These are phyloP conservation scores for Euphydryas editha DNA, from an alignment of 2,888 invertebrate species.

Conservation along the genomic window DNA sequence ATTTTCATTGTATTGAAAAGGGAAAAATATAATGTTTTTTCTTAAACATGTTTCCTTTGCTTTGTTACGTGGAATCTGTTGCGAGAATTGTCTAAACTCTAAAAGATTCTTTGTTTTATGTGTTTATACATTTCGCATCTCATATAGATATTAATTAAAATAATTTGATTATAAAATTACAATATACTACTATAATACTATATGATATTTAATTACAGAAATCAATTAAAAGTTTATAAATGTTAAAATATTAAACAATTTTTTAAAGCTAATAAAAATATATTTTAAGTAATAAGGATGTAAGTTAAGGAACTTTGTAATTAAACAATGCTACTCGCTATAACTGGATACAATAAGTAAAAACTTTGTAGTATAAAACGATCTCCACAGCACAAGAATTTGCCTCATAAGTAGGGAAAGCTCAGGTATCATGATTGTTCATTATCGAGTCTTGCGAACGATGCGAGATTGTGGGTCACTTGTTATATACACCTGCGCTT, in stretches of 20 bases:
- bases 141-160: too few species aligned
- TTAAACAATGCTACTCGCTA: neutral
- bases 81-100: neutral
- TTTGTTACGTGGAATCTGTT: neutral
- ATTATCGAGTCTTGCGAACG: conserved; percentile 10
- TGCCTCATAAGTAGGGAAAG: conserved; percentile 10
- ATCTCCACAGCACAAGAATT: neutral
- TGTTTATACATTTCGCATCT: too few species aligned
- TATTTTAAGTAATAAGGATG: too few species aligned
- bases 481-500: conserved; percentile 17
- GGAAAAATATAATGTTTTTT: conserved; percentile 23
- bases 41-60: conserved; percentile 15
- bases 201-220: too few species aligned
- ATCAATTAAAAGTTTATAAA: too few species aligned
- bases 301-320: too few species aligned
- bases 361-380: neutral
- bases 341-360: neutral
- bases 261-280: too few species aligned
- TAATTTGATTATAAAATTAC: too few species aligned
- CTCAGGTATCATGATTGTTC: conserved; percentile 1
- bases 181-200: too few species aligned
- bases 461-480: conserved; percentile 19
- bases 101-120: conserved; percentile 5
- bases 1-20: conserved; percentile 31
- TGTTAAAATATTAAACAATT: too few species aligned